Evolutionary conservation across 2,113 vertebrate species (phyloP), one percentile per base, ranked within the genome.

Genomic region (Chamaea fasciata): DNA sequence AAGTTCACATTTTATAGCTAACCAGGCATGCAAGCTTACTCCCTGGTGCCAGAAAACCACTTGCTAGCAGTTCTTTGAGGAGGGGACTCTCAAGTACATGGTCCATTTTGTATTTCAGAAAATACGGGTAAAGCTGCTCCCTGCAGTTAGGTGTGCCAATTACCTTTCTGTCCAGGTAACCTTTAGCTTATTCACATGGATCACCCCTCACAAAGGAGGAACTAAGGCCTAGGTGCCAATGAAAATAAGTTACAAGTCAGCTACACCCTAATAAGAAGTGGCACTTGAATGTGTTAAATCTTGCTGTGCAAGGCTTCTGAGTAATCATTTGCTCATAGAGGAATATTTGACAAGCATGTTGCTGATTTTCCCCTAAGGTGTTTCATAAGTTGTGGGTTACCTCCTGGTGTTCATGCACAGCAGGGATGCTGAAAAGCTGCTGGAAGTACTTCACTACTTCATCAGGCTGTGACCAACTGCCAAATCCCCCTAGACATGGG

Each of bases 1-100:
- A 97, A 97, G 97, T 94, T 96, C 96, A 95, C 47, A 8, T 91
- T 97, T 95, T 92, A 97, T 64, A 90, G 74, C 76, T 62, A 86
- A 73, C 37, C 44, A 90, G 46, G 89, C 92, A 7, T 31, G 67
- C 52, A 73, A 53, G 50, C 47, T 87, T 63, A 52, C 39, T 88
- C 79, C 75, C 70, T 47, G 65, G 82, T 84, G 78, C 80, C 88
- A 87, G 79, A 89, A 94, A 88, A 74, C 17, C 37, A 67, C 55
- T 35, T 44, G 5, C 8, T 39, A 60, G 82, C 56, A 79, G 28
- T 44, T 52, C 31, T 56, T 77, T 47, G 18, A 83, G 75, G 60
- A 78, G 7, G 1, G 28, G 35, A 31, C 46, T 94, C 62, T 52
- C 30, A 64, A 77, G 57, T 13, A 68, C 0, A 0, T 44, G 37